phyloP scores from a whole-genome alignment of 1,140 invertebrate genomes.

The Drosophila tristis region DNA sequence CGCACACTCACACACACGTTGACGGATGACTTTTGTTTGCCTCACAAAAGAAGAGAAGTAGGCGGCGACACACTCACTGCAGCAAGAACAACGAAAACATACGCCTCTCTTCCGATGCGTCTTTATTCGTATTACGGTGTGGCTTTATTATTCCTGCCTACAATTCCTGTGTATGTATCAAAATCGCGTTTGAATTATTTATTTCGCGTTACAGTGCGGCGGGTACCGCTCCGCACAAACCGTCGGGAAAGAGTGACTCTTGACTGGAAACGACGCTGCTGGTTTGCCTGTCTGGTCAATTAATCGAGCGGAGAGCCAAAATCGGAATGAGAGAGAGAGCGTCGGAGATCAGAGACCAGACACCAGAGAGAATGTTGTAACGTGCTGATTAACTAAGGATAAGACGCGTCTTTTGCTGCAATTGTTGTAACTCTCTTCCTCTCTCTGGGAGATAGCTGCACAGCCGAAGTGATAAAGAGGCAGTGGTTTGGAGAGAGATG shows the following conservation, averaged over 20 bases:
- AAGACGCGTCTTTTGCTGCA: too few species aligned
- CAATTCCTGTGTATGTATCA: not conserved
- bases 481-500: too few species aligned
- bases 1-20: not conserved
- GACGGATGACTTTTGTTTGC: slow-evolving; percentile 47
- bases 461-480: too few species aligned
- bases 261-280: slow-evolving; percentile 1
- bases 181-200: not conserved
- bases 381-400: too few species aligned
- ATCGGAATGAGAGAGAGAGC: not conserved
- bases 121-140: slow-evolving; percentile 24
- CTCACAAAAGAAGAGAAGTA: slow-evolving; percentile 49
- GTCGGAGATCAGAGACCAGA: not conserved
- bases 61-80: slow-evolving; percentile 34
- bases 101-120: slow-evolving; percentile 30
- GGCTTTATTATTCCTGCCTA: slow-evolving; percentile 32
- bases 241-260: slow-evolving; percentile 13
- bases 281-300: not conserved
- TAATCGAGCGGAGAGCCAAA: not conserved
- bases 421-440: too few species aligned
- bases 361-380: not conserved
- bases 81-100: slow-evolving; percentile 31
- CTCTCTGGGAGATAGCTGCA: too few species aligned
- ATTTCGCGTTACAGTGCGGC: slow-evolving; percentile 25
- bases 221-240: slow-evolving; percentile 20